Evolutionary conservation across 1,140 invertebrate genomes (phyloP), one percentile per base, ranked within the genome.

Genomic region (Leptonema lineaticorne): DNA sequence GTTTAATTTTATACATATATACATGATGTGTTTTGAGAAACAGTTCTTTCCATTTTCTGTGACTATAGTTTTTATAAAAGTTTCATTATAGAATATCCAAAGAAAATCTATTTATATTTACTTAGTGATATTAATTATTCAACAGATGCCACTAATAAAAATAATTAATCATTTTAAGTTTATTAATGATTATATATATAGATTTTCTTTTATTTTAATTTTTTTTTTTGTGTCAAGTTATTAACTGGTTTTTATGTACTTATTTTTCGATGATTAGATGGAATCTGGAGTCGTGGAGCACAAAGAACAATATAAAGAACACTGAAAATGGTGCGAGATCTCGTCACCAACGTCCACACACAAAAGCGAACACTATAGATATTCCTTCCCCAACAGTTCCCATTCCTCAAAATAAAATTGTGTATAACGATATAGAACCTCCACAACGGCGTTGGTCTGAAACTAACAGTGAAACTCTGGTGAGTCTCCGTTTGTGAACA

Each of bases 361-460:
- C 75, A 50, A 89, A 89, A 79, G 85, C 83, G 75, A 88, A 84
- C 78, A 88, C 80, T 16, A 84, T 86, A 75, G 83, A 84, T 70
- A 79, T 85, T 69, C 84, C 84, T 5, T 77, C 82, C 22, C 78
- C 77, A 16, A 75, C 77, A 20, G 75, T 77, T 26, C 78, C 77
- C 33, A 73, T 50, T 11, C 37, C 37, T 20, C 22, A 33, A 7
- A 50, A 20, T 33, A 46, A 26, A 30, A 58, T 60, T 20, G 20
- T 41, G 14, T 46, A 33, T 22, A 46, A 63, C 27, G 58, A 26
- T 57, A 27, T 46, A 26, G 69, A 71, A 11, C 60, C 65, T 11
- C 37, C 67, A 4, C 69, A 71, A 27, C 37, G 69, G 14, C 48
- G 69, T 24, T 71, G 69, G 66, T 71, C 66, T 0, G 69, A 71